Base-by-base conservation (phyloP, 2,888 invertebrate species). In the Pantelozetes paolii region DNA sequence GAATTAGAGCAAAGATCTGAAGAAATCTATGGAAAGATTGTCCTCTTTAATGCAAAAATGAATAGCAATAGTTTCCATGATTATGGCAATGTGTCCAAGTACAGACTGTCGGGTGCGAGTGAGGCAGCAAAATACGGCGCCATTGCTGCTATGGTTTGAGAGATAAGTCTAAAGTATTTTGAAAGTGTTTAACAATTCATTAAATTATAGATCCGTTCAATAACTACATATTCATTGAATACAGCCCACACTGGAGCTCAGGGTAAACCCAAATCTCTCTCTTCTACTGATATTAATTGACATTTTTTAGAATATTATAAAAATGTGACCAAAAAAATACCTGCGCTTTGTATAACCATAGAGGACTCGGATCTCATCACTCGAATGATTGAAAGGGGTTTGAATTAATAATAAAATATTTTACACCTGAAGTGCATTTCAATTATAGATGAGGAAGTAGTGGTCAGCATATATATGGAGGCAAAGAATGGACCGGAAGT, bases 211-310 rank as follows among this genome's bases (percentile, higher is more conserved):
- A 86, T 91, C 9, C 84, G 89, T 75, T 91, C 91, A 0, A 85
- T 91, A 9, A 86, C 91, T 0, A 89, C 90, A 0, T 89, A 88
- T 80, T 92, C 91, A 0, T 86, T 92, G 48, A 85, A 88, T 78
- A 86, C 89, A 0, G 90, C 90, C 0, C 92, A 92, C 79, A 89
- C 92, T 0, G 92, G 92, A 1, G 84, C 85, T 81, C 88, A 89
- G 50, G 48, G 72, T 74, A 48, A 50, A 50, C 3, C n/a, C n/a
- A n/a, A n/a, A n/a, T n/a, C n/a, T n/a, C n/a, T n/a, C n/a, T n/a
- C n/a, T n/a, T n/a, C n/a, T n/a, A n/a, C n/a, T n/a, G n/a, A n/a
- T n/a, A n/a, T n/a, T n/a, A n/a, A n/a, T n/a, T n/a, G n/a, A n/a
- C 3, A 50, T 5, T 9, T 50, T 20, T 9, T 5, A 50, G 3